Evolutionary conservation across 2,797 vertebrate genomes (phyloP), one percentile per base, ranked within the genome.

Genomic region (Spinibarbus caldwelli): DNA sequence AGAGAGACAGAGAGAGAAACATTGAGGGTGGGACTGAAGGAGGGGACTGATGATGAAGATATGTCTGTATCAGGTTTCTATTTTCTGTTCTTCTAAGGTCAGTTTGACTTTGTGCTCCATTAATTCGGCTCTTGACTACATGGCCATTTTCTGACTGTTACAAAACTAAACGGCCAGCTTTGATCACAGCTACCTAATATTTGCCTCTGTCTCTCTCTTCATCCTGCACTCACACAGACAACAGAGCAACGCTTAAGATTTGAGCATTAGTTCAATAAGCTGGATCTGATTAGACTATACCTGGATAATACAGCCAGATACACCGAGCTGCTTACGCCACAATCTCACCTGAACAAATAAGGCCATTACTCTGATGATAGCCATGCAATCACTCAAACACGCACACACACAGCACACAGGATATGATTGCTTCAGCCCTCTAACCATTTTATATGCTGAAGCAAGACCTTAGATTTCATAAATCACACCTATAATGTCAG

Each of bases 241-340:
- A 34, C 67, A 77, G 15, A 12, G 8, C 38, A 31, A 78, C 43
- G 45, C 41, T 72, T 80, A 67, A 86, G 52, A 54, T 66, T 31
- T 64, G 17, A 81, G 59, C 62, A 80, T 70, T 80, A 80, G 77
- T 72, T 70, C 26, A 54, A 47, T 85, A 34, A 84, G 75, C 34
- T 77, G 57, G 80, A 83, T 86, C 57, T 88, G 84, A 79, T 88
- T 77, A 84, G 68, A 80, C 71, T 82, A 34, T 54, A 54, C 57
- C 77, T 47, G 68, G 52, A 84, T 64, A 45, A 78, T 70, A 41
- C 52, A 77, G 52, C 41, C 36, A 77, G 34, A 77, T 26, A 57
- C 34, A 72, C 67, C 26, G 75, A 64, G 68, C 80, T 78, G 80
- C 80, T 88, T 85, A 87, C 29, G 10, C 26, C 10, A 43, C n/a